Base-by-base conservation (phyloP, 2,113 vertebrate genomes). In the Microtus ochrogaster region DNA sequence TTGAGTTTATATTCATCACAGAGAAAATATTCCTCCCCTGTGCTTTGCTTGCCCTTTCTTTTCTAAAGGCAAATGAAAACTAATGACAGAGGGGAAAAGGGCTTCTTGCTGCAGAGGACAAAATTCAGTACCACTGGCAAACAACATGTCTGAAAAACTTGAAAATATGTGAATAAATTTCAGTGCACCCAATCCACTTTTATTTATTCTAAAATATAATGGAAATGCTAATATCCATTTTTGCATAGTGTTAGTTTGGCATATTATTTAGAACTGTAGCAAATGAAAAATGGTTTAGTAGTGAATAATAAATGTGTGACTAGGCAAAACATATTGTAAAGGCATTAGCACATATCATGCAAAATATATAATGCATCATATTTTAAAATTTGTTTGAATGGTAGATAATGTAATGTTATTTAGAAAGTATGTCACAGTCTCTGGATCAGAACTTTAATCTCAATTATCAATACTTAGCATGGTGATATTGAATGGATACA, bases 31-130 rank as follows among this genome's bases (percentile, higher is more conserved):
- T 33, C 6, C 28, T 91, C 58, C 36, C n/a, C 47, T 81, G 33
- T 65, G 21, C 3, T 95, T 81, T 82, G n/a, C 6, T 33, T 39
- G 7, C 52, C 10, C 14, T n/a, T 77, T 78, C 39, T 76, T 82
- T 89, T 74, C 19, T 87, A 66, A 94, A 13, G 49, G n/a, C 19
- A 88, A 85, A 41, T 79, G 17, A 94, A 94, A 39, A 77, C 66
- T 49, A 77, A 85, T 68, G 21, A 92, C 96, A 84, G 2, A 36
- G 88, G 4, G 1, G 36, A 47, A 3, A 1, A 84, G 24, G 26
- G 0, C 8, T 12, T 84, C 28, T 68, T 3, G 70, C 9, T 33
- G 2, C 21, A 94, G 84, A 36, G 26, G 66, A 92, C 11, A 79
- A 85, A n/a, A 24, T 72, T 14, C 70, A 58, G 52, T 26, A 82